Evolutionary conservation across 2,888 invertebrate genomes (phyloP).

Genomic region (Stenodema calcarata): DNA sequence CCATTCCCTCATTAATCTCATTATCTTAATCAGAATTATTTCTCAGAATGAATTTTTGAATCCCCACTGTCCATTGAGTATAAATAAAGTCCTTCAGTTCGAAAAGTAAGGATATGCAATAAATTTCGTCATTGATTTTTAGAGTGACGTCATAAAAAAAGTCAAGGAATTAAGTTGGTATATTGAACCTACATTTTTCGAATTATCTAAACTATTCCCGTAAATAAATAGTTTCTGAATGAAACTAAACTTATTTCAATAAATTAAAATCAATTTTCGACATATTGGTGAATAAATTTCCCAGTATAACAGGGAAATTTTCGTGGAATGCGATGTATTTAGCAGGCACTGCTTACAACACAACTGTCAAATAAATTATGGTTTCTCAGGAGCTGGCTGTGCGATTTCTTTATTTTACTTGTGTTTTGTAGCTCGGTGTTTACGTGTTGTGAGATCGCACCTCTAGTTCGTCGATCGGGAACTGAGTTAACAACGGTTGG

Average conservation of each 20-base stretch:
- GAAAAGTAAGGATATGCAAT: too few species aligned
- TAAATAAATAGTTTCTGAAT: too few species aligned
- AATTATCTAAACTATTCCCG: too few species aligned
- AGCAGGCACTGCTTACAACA: constrained; percentile 41
- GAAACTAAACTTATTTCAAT: neutral
- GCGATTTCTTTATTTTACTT: constrained; percentile 19
- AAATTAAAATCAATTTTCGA: neutral
- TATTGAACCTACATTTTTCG: too few species aligned
- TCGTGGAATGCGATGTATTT: neutral
- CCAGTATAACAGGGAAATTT: neutral
- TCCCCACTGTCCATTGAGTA: too few species aligned
- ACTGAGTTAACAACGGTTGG: neutral
- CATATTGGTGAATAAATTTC: neutral
- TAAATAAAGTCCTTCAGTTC: too few species aligned
- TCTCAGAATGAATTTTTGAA: too few species aligned
- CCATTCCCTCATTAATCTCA: too few species aligned
- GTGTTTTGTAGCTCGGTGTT: constrained; percentile 23
- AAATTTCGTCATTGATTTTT: neutral
- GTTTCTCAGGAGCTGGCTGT: constrained; percentile 37
- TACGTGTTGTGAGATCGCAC: neutral
- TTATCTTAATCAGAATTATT: too few species aligned
- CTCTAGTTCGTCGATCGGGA: constrained; percentile 4
- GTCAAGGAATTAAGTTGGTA: too few species aligned
- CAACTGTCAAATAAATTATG: constrained; percentile 53
- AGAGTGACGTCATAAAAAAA: neutral